phyloP scores from a whole-genome alignment of 2,888 invertebrate species.

The Therioaphis trifolii region DNA sequence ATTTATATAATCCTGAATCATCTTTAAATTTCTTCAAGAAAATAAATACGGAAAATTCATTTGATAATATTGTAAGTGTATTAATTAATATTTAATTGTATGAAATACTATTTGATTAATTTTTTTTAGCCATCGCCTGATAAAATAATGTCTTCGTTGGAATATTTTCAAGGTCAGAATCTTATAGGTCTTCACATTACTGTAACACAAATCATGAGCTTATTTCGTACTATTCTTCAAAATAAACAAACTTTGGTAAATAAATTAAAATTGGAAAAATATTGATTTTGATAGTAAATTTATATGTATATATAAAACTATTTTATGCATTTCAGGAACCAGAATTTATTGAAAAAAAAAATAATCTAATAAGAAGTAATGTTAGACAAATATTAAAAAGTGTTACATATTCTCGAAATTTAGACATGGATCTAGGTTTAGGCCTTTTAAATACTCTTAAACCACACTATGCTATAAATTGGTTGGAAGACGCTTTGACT shows the following conservation, averaged over 20 bases:
- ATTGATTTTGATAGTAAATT: background rate
- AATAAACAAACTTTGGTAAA: conserved; percentile 38
- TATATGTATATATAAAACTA: background rate
- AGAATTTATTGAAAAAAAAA: conserved; percentile 46
- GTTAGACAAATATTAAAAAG: conserved; percentile 55
- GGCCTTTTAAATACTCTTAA: conserved; percentile 67
- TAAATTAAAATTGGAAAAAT: background rate
- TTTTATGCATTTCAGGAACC: conserved; percentile 35
- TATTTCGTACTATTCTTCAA: conserved; percentile 49
- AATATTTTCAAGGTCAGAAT: conserved; percentile 58
- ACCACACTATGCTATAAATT: conserved; percentile 49
- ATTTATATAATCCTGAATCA: conserved; percentile 30
- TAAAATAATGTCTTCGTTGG: conserved; percentile 42
- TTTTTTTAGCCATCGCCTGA: conserved; percentile 49
- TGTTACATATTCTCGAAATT: conserved; percentile 65
- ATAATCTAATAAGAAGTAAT: conserved; percentile 52
- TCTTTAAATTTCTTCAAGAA: conserved; percentile 36
- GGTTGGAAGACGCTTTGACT: conserved; percentile 53
- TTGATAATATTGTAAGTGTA: conserved; percentile 31
- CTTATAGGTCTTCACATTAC: conserved; percentile 58
- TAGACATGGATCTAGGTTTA: conserved; percentile 69
- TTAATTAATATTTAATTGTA: background rate
- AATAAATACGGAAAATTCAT: background rate
- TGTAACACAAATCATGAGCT: conserved; percentile 43
- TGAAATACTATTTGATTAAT: conserved; percentile 6